Evolutionary conservation across 2,113 vertebrate genomes (phyloP), one percentile per base, ranked within the genome.

Genomic region (Poecilia latipinna): DNA sequence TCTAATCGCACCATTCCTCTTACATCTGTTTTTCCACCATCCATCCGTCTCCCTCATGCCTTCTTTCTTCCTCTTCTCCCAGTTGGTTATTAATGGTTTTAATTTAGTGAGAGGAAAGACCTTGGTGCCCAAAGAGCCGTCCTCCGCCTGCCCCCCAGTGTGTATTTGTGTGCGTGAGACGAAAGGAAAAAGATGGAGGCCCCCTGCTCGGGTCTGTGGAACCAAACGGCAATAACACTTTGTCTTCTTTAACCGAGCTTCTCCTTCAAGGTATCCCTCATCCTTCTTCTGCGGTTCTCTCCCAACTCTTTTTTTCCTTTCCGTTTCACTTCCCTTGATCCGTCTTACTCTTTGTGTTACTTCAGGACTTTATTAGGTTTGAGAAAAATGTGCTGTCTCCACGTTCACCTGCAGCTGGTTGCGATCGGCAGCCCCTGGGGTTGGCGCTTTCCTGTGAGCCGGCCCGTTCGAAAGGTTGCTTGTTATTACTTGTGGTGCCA

Each of bases 31-130:
- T 60, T 64, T 72, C 66, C 65, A 1, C 61, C 70, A 65, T 68
- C 83, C 39, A 72, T 87, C 85, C 70, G 66, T 78, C 79, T 80
- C 78, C 72, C 51, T 70, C 64, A 68, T 75, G 64, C 60, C 64
- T 32, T 72, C 26, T 31, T 60, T 73, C 71, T 74, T 72, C 37
- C 70, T 78, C 54, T 48, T 88, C 83, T 90, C 90, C 89, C 86
- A 90, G 92, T 88, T 92, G 93, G 92, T 96, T 96, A 97, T 96
- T 96, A 97, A 97, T 96, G 84, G 93, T 94, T 97, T 97, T 97
- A 96, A 97, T 97, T 97, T 97, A 95, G 94, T 90, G 94, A 77
- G 74, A 77, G 93, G 80, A 82, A 82, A 72, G 95, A 95, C 93
- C 89, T 91, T 94, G 91, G 92, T 88, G 88, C 94, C 94, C 67